A percentile compares a stretch with the other conserved stretches of the same genome.
phyloP scores from a whole-genome alignment of 1,140 invertebrate genomes.

The Bombus superbus region DNA sequence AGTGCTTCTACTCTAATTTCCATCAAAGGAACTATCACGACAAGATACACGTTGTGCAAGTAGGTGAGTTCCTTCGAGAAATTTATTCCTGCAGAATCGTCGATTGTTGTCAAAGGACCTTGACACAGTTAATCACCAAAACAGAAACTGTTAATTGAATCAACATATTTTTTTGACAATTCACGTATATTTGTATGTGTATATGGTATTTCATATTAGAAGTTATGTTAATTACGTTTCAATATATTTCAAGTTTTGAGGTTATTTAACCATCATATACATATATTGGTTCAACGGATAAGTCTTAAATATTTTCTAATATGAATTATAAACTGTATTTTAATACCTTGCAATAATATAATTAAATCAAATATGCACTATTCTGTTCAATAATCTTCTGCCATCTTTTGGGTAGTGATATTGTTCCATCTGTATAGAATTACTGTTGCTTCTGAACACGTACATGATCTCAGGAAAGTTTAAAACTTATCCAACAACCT shows the following conservation, averaged over 20 bases:
- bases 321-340: no score
- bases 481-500: no score
- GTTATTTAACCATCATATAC: not conserved
- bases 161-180: constrained; percentile 3
- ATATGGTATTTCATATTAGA: not conserved
- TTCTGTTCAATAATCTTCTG: no score
- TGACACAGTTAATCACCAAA: not conserved
- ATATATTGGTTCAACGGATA: not conserved
- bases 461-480: no score
- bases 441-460: no score
- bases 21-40: constrained; percentile 64
- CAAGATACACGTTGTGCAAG: constrained; percentile 84
- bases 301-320: no score
- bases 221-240: not conserved
- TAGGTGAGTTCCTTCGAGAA: constrained; percentile 73
- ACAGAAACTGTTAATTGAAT: not conserved
- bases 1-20: constrained; percentile 73
- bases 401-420: no score
- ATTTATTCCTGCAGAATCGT: not conserved
- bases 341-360: no score
- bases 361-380: no score
- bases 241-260: not conserved
- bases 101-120: not conserved
- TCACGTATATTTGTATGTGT: not conserved
- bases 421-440: no score